Evolutionary conservation across 2,113 vertebrate genomes (phyloP).

Genomic region (Piliocolobus tephrosceles): DNA sequence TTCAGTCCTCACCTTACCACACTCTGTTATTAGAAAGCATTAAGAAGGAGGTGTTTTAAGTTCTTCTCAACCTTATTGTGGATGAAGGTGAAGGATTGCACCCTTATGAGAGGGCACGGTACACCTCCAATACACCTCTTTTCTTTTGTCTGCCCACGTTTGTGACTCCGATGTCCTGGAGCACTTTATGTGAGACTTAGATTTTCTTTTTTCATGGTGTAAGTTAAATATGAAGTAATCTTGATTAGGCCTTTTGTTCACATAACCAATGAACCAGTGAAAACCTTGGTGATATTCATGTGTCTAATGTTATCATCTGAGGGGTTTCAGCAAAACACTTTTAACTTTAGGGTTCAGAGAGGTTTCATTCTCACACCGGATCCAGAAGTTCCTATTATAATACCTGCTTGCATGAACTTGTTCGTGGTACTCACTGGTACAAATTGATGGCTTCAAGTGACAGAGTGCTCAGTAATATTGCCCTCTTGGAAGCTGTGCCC

Average conservation of each 20-base stretch:
- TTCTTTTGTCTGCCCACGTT: not conserved
- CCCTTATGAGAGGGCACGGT: not conserved
- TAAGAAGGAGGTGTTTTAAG: not conserved
- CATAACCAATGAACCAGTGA: not conserved
- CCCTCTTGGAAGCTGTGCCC: slow-evolving; percentile 26
- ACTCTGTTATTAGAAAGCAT: not conserved
- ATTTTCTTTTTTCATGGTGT: not conserved
- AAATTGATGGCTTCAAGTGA: slow-evolving; percentile 26
- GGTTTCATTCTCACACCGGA: not conserved
- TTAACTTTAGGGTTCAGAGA: not conserved
- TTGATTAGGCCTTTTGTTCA: not conserved
- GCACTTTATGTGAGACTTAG: not conserved
- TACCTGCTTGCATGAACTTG: not conserved
- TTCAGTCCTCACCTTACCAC: not conserved
- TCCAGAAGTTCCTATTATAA: not conserved
- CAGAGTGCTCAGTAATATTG: slow-evolving; percentile 33
- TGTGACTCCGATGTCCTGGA: not conserved
- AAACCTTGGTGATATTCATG: too few relatives aligned
- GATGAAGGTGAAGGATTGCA: rapidly evolving
- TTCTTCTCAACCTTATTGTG: not conserved
- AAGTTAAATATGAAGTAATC: not conserved
- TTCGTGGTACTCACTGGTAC: not conserved
- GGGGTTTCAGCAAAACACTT: not conserved
- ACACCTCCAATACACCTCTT: too few relatives aligned
- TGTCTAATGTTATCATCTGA: not conserved